Conservation (phyloP, 2,113 vertebrate genomes). For the Mustelus asterias region DNA sequence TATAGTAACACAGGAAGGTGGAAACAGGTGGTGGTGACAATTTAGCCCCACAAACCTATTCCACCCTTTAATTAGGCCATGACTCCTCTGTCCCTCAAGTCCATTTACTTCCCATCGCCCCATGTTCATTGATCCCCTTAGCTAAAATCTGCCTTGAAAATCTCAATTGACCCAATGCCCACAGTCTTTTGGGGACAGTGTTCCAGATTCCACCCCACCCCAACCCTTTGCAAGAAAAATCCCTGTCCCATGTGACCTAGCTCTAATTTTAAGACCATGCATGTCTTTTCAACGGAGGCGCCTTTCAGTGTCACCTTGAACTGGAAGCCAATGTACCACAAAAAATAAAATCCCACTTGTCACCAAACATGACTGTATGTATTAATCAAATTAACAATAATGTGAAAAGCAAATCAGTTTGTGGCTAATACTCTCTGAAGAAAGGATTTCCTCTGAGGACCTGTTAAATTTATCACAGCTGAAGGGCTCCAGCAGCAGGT, state of each 20-base stretch:
- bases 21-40: background rate
- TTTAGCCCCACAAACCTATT: background rate
- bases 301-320: conserved; percentile 26
- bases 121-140: background rate
- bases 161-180: background rate
- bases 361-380: background rate
- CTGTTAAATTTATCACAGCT: conserved; percentile 26
- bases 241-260: background rate
- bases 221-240: background rate
- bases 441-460: background rate
- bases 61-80: background rate
- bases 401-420: conserved; percentile 30
- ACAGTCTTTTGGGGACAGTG: background rate
- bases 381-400: conserved; percentile 34
- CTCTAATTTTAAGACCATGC: background rate
- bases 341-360: conserved; percentile 14
- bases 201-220: background rate
- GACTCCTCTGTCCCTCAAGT: background rate
- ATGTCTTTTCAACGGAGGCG: background rate
- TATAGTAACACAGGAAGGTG: background rate
- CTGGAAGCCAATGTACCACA: background rate
- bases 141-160: background rate
- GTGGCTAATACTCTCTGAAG: background rate
- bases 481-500: conserved; percentile 3
- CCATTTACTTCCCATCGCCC: background rate